Evolutionary conservation across 2,888 invertebrate species (phyloP).

Genomic region (Tipula vernalis): DNA sequence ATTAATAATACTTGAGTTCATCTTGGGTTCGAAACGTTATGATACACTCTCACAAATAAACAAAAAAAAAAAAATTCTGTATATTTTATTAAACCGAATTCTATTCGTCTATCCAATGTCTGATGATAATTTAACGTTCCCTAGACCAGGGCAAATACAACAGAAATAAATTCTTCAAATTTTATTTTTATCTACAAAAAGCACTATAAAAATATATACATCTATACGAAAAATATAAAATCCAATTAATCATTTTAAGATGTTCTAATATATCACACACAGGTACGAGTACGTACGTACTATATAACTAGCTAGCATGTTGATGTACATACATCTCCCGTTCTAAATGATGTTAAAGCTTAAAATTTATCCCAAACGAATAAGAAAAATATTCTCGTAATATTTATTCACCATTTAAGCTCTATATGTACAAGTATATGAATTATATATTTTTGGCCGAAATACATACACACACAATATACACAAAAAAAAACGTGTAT

Average conservation of each 20-base stretch:
- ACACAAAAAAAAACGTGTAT: too few species aligned
- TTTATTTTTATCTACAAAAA: neutral
- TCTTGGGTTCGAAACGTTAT: neutral
- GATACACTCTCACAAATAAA: neutral
- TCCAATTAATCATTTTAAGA: conserved; percentile 4
- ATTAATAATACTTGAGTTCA: neutral
- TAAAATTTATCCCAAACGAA: neutral
- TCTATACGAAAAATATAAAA: neutral
- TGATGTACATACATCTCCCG: neutral
- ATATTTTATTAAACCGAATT: neutral
- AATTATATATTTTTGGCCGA: neutral
- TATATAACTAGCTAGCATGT: neutral
- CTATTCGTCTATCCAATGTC: neutral
- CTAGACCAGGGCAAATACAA: neutral
- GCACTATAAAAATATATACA: neutral
- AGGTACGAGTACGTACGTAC: neutral
- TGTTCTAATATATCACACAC: neutral
- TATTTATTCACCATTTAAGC: neutral
- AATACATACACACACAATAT: neutral
- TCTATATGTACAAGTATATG: neutral
- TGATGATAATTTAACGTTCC: neutral
- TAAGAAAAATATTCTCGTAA: neutral
- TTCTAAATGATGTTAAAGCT: neutral
- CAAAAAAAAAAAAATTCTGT: neutral
- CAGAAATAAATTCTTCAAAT: neutral